Evolutionary conservation across 1,140 invertebrate species (phyloP).

Genomic region (Drosophila pseudoananassae): DNA sequence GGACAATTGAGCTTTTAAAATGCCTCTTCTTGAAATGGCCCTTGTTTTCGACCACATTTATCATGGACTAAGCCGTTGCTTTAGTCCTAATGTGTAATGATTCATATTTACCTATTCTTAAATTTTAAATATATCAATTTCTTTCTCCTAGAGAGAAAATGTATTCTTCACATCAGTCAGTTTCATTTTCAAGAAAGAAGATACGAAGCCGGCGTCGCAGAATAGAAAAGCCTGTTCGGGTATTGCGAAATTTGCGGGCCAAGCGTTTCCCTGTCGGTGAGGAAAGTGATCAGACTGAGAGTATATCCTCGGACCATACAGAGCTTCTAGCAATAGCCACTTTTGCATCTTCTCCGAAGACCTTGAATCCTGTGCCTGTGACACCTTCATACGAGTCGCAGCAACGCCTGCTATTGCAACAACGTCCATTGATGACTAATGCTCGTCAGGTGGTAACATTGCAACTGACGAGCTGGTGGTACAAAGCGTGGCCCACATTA

Average conservation of each 20-base stretch:
- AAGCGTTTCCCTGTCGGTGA: constrained; percentile 3
- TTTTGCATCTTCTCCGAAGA: not conserved
- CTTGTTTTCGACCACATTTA: constrained; percentile 12
- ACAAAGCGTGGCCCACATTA: not conserved
- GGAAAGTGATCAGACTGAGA: constrained; percentile 7
- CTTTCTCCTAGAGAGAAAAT: not conserved
- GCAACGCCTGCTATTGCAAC: not conserved
- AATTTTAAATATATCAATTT: too few relatives aligned
- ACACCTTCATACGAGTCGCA: not conserved
- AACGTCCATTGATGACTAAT: constrained; percentile 37
- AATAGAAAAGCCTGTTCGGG: not conserved
- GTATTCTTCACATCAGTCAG: not conserved
- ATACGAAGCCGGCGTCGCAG: not conserved
- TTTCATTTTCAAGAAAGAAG: constrained; percentile 3
- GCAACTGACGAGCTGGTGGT: constrained; percentile 6
- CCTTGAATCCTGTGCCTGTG: not conserved
- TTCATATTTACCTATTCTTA: too few relatives aligned
- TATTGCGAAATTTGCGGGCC: not conserved
- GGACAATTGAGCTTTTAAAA: constrained; percentile 2
- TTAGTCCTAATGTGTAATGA: constrained; percentile 5
- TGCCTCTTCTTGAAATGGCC: constrained; percentile 33
- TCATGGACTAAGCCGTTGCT: not conserved
- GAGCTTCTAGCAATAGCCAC: not conserved
- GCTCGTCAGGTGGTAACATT: constrained; percentile 1
- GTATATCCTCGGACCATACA: not conserved